Conservation (phyloP, 2,888 invertebrate species). For the Platycheirus albimanus region DNA sequence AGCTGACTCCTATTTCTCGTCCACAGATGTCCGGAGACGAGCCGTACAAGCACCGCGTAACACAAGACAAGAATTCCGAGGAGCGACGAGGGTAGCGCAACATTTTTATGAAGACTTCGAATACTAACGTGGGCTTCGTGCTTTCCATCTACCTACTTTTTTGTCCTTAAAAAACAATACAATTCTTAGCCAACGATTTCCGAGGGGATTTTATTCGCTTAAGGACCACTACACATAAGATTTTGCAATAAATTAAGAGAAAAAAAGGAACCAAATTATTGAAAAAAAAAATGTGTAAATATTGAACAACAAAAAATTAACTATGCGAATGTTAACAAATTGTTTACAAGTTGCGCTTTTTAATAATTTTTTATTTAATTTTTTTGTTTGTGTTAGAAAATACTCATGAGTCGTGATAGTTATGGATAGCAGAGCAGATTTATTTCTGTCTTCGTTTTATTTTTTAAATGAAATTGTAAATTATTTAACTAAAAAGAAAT, state of each 20-base stretch:
- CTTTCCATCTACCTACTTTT: conserved; percentile 43
- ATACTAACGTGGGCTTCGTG: conserved; percentile 76
- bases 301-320: too few relatives aligned
- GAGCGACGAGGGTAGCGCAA: conserved; percentile 78
- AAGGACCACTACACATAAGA: conserved; percentile 36
- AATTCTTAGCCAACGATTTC: conserved; percentile 31
- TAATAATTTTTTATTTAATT: conserved; percentile 9
- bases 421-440: conserved; percentile 75
- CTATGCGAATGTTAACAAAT: conserved; percentile 27
- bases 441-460: conserved; percentile 77
- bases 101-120: conserved; percentile 81
- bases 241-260: conserved; percentile 64
- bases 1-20: conserved; percentile 82
- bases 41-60: conserved; percentile 76
- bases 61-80: conserved; percentile 78
- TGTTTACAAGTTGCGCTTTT: conserved; percentile 29
- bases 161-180: not conserved
- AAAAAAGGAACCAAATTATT: conserved; percentile 33
- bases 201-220: conserved; percentile 19
- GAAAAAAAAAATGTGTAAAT: conserved; percentile 56
- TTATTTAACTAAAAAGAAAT: conserved; percentile 50
- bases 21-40: conserved; percentile 82
- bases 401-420: conserved; percentile 83
- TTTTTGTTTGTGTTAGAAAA: conserved; percentile 74
- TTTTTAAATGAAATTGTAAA: conserved; percentile 59